Percentiles rank a stretch among this genome's conserved stretches.
Evolutionary conservation across 2,113 vertebrate genomes (phyloP).

Genomic region (Amia ocellicauda): DNA sequence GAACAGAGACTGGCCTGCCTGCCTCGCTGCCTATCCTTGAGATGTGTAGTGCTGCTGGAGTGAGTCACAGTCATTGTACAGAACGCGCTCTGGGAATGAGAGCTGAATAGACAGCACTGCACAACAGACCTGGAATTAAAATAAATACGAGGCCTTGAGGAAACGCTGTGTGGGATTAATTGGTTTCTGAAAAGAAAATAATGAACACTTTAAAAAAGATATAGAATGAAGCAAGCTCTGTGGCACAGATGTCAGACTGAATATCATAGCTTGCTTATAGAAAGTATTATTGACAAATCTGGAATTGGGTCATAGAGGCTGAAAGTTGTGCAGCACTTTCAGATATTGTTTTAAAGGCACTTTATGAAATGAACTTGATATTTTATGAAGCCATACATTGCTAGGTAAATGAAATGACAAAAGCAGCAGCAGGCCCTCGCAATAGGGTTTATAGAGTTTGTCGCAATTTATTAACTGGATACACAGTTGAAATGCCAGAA

Average conservation of each 20-base stretch:
- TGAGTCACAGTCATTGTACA: neutral
- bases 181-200: conserved; percentile 8
- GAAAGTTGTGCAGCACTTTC: too few relatives aligned
- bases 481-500: too few relatives aligned
- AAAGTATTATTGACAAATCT: neutral
- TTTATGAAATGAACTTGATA: too few relatives aligned
- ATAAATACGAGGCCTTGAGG: conserved; percentile 9
- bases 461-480: too few relatives aligned
- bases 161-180: conserved; percentile 5
- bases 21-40: conserved; percentile 9
- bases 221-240: neutral
- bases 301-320: too few relatives aligned
- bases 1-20: neutral
- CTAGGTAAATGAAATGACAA: too few relatives aligned
- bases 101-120: conserved; percentile 4
- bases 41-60: neutral
- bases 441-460: too few relatives aligned
- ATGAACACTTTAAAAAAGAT: neutral
- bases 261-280: neutral
- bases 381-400: too few relatives aligned
- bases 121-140: neutral
- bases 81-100: neutral
- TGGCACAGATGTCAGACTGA: neutral
- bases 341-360: too few relatives aligned
- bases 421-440: too few relatives aligned